phyloP scores from a whole-genome alignment of 1,140 invertebrate genomes.

The Aphaenogaster ashmeadi region DNA sequence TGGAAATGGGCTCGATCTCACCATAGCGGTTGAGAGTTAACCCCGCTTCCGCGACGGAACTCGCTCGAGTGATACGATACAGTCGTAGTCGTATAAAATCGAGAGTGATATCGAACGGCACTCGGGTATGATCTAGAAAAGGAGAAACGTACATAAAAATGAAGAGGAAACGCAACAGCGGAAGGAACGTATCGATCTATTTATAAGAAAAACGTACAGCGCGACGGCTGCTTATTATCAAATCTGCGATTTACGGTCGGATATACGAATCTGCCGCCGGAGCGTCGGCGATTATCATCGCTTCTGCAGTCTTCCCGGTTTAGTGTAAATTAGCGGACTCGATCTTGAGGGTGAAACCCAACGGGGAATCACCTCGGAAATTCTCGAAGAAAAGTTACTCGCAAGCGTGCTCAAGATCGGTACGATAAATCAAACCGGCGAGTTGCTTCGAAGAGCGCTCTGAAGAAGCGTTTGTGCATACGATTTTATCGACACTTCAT shows the following conservation, averaged over 20 bases:
- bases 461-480: conserved; percentile 58
- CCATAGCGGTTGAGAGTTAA: conserved; percentile 32
- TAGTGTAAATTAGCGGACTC: conserved; percentile 19
- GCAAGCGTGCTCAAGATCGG: conserved; percentile 14
- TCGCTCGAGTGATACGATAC: conserved; percentile 18
- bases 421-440: conserved; percentile 21
- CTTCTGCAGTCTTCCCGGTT: conserved; percentile 23
- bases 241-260: conserved; percentile 14
- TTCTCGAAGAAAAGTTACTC: neutral
- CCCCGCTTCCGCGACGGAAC: neutral
- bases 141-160: conserved; percentile 23
- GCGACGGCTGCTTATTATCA: conserved; percentile 19
- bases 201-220: conserved; percentile 36
- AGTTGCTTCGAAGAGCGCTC: conserved; percentile 30
- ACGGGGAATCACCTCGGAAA: neutral
- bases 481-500: conserved; percentile 48
- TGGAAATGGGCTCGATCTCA: neutral
- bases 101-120: conserved; percentile 33
- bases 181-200: conserved; percentile 50
- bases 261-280: conserved; percentile 47
- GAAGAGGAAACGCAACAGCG: conserved; percentile 35
- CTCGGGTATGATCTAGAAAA: conserved; percentile 25
- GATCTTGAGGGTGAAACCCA: conserved; percentile 1
- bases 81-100: conserved; percentile 39
- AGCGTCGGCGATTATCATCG: conserved; percentile 33